phyloP scores from a whole-genome alignment of 2,888 invertebrate species.

The Drosophila greeni region DNA sequence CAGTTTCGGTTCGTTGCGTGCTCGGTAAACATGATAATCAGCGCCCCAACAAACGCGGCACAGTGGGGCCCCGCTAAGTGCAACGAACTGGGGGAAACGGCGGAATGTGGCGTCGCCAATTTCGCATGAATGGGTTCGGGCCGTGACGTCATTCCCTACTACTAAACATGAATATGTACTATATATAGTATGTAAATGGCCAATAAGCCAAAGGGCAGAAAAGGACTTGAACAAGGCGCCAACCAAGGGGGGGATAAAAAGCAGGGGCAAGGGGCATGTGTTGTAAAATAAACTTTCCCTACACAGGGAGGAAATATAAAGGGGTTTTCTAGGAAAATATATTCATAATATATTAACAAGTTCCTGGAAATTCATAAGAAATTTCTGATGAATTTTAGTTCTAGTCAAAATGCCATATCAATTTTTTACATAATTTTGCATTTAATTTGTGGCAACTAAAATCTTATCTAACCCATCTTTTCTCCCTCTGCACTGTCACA shows the following conservation, averaged over 20 bases:
- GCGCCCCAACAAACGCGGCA: slow-evolving; percentile 29
- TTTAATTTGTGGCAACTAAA: too few species aligned
- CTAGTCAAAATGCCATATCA: background rate
- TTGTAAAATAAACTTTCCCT: slow-evolving; percentile 6
- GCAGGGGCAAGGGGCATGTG: background rate
- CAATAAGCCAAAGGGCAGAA: slow-evolving; percentile 36
- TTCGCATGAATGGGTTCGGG: slow-evolving; percentile 16
- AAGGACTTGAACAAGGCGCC: slow-evolving; percentile 19
- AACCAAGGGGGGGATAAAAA: slow-evolving; percentile 2
- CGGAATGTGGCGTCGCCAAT: slow-evolving; percentile 18
- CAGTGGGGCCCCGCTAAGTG: slow-evolving; percentile 22
- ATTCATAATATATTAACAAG: fast-evolving
- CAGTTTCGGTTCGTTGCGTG: slow-evolving; percentile 58
- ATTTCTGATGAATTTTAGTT: too few species aligned
- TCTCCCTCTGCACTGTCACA: background rate
- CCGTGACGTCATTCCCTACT: slow-evolving; percentile 32
- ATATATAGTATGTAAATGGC: background rate
- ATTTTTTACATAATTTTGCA: background rate
- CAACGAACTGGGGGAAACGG: slow-evolving; percentile 20
- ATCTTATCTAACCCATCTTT: background rate
- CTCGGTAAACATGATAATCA: slow-evolving; percentile 51
- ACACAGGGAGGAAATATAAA: background rate
- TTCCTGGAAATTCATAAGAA: too few species aligned
- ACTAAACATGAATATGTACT: background rate
- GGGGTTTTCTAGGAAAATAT: background rate